Evolutionary conservation across 2,888 invertebrate genomes (phyloP), one percentile per base, ranked within the genome.

Genomic region (Eristalis intricaria): DNA sequence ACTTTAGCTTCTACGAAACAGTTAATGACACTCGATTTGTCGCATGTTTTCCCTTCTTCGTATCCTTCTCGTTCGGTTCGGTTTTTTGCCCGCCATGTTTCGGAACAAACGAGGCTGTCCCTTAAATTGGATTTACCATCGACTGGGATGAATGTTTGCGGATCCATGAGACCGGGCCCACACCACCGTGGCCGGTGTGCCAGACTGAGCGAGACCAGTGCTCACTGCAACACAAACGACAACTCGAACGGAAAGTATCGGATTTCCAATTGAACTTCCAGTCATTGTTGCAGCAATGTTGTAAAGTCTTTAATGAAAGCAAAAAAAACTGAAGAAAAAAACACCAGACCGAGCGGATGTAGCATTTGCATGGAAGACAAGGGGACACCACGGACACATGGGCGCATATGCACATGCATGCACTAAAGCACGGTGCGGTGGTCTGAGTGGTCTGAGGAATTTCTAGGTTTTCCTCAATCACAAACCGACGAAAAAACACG

Each of bases 1-100:
- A 71, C 71, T 79, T 86, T 78, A 71, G 83, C 83, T 78, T 74
- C 64, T 70, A 32, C 60, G 86, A 70, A 78, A 70, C 66, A 82
- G 83, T 74, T 82, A 86, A 82, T 86, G 82, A 75, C 82, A 86
- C 82, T 85, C 74, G 77, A 77, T 77, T 86, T 69, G 73, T 68
- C 40, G 40, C n/a, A 35, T 65, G 66, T 71, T 58, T 15, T 35
- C 40, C 32, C 63, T 76, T 32, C 66, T 76, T 85, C 22, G 23
- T 66, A 63, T 76, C 66, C 56, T 81, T 75, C 70, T 70, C n/a
- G 7, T 43, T 43, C n/a, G 32, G 32, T 32, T 19, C 23, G 23
- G 19, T 60, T 60, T 60, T 60, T 26, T 13, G 26, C 26, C 5
- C 2, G n/a, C n/a, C n/a, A 4, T 26, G 60, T 71, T 22, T 68